phyloP scores from a whole-genome alignment of 2,113 vertebrate species.

The Phalacrocorax carbo region DNA sequence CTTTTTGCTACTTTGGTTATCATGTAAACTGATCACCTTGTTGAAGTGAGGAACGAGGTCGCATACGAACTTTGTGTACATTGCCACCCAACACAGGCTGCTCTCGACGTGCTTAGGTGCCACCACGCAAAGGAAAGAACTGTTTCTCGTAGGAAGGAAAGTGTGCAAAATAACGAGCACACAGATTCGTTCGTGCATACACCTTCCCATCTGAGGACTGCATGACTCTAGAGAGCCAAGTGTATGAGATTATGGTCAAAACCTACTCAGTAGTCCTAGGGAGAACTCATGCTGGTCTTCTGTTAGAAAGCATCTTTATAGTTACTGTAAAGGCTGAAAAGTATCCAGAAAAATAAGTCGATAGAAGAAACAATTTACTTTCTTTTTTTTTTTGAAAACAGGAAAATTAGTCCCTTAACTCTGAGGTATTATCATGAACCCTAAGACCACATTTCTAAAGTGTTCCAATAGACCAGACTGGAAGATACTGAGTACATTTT shows the following conservation, averaged over 20 bases:
- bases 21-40: not conserved
- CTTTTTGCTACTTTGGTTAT: not conserved
- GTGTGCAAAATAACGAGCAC: not conserved
- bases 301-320: not conserved
- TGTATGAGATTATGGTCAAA: not conserved
- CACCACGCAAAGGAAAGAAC: not conserved
- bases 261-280: not conserved
- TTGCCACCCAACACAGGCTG: not conserved
- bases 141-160: not conserved
- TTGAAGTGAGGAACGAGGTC: not conserved
- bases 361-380: not conserved
- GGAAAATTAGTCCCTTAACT: not conserved
- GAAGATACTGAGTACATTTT: not conserved
- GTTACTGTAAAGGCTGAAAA: not conserved
- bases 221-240: not conserved
- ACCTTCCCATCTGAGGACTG: not conserved
- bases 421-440: not conserved
- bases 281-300: not conserved
- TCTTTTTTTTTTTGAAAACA: not conserved
- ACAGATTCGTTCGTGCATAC: not conserved
- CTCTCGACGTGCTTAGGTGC: not conserved
- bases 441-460: not conserved
- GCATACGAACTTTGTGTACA: not conserved
- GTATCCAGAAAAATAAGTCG: not conserved
- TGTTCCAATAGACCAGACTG: not conserved